phyloP scores from a whole-genome alignment of 2,888 invertebrate species.

The Eupithecia exiguata region DNA sequence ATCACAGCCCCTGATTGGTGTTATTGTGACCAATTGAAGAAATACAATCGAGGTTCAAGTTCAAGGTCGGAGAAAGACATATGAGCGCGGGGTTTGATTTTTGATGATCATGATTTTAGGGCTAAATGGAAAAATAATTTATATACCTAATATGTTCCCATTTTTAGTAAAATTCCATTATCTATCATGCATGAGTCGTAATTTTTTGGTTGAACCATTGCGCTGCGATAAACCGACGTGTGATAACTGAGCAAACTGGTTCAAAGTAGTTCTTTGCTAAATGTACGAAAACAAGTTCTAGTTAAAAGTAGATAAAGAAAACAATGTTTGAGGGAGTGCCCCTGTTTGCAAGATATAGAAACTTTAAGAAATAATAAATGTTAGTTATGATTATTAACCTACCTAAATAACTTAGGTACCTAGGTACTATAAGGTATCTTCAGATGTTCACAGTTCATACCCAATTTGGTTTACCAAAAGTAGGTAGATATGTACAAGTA shows the following conservation, averaged over 20 bases:
- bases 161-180: slow-evolving; percentile 3
- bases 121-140: not conserved
- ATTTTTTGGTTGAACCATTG: slow-evolving; percentile 10
- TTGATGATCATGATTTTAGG: not conserved
- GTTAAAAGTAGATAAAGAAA: slow-evolving; percentile 7
- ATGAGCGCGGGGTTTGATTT: not conserved
- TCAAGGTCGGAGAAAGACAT: not conserved
- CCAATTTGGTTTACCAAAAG: no score
- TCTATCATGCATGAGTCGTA: slow-evolving; percentile 3
- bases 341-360: not conserved
- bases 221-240: slow-evolving; percentile 21
- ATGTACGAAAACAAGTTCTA: slow-evolving; percentile 23
- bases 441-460: no score
- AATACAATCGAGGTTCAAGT: not conserved
- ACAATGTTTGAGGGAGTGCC: slow-evolving; percentile 5
- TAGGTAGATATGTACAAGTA: no score
- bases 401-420: no score
- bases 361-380: not conserved
- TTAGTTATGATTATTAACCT: no score
- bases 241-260: slow-evolving; percentile 22
- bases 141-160: not conserved
- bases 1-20: not conserved
- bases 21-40: not conserved
- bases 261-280: slow-evolving; percentile 18
- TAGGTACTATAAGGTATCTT: no score